Evolutionary conservation across 2,888 invertebrate species (phyloP), one percentile per base, ranked within the genome.

Genomic region (Sesia bembeciformis): DNA sequence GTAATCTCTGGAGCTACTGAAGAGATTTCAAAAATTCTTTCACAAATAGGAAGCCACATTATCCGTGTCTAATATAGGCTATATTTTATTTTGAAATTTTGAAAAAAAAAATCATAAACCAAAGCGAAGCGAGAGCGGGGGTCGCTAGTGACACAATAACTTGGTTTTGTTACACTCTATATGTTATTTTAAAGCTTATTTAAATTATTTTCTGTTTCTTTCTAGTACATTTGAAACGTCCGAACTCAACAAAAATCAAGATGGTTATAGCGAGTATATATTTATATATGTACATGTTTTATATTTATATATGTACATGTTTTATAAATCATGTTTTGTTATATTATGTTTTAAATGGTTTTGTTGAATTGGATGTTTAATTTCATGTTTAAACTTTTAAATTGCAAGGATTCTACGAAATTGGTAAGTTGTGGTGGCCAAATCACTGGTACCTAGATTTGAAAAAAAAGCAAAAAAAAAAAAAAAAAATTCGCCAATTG

Each of bases 381-480:
- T 59, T 40, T n/a, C 46, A 8, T 23, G 2, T 23, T 23, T 64
- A 40, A 66, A 63, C 64, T 61, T 80, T 78, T 81, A 79, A 76
- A 78, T 78, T 74, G 60, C 65, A 79, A 88, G 88, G 88, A 88
- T 85, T 87, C 80, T 85, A 81, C 76, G 87, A 88, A 66, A 84
- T 88, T 54, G 88, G 88, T 88, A 79, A 88, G 88, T 79, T 60
- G 59, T 70, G 61, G 50, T 41, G 41, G 39, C 38, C 39, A 6
- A 50, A 50, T 42, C 42, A 42, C 42, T 42, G 7, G 7, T 42
- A 42, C 7, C 42, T 23, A 23, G 23, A 23, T 23, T 23, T 23
- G 23, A 23, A 23, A 23, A 23, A 23, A 23, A 23, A 1, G 23
- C 23, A 23, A 23, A 23, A 23, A 23, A 23, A 23, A 23, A 23